Evolutionary conservation across 1,140 invertebrate species (phyloP).

Genomic region (Orchesella cincta): DNA sequence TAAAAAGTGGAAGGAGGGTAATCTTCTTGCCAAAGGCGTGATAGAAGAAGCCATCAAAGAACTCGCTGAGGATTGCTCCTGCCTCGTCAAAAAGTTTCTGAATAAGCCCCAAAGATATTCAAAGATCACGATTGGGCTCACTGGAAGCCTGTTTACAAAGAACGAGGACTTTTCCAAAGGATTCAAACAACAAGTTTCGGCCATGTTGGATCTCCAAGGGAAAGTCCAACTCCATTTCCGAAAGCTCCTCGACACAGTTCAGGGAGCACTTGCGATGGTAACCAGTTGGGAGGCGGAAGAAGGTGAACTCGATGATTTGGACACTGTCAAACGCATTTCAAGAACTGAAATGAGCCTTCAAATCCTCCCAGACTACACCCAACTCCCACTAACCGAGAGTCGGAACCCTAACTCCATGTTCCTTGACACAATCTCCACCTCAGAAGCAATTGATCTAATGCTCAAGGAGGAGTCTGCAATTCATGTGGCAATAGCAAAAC

Average conservation of each 20-base stretch:
- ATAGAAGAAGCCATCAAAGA: conserved; percentile 21
- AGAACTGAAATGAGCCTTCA: conserved; percentile 17
- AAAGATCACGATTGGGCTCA: conserved; percentile 39
- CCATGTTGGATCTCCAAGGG: neutral
- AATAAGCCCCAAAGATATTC: neutral
- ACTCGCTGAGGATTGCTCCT: conserved; percentile 33
- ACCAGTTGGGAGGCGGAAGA: neutral
- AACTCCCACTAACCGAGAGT: conserved; percentile 42
- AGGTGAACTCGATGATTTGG: neutral
- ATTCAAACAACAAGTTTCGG: neutral
- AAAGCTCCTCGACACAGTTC: conserved; percentile 27
- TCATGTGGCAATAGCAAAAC: conserved; percentile 28
- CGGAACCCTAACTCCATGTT: conserved; percentile 42
- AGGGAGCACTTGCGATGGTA: conserved; percentile 24
- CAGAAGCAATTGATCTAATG: conserved; percentile 44
- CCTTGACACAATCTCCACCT: conserved; percentile 37
- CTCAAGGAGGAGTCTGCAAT: conserved; percentile 38
- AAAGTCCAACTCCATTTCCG: neutral
- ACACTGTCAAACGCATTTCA: neutral
- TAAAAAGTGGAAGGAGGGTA: conserved; percentile 30
- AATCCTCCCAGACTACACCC: conserved; percentile 35
- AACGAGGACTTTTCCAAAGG: conserved; percentile 29
- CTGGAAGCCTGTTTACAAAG: conserved; percentile 45
- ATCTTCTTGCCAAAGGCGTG: conserved; percentile 7
- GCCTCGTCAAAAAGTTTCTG: conserved; percentile 36